Evolutionary conservation across 2,888 invertebrate genomes (phyloP).

Genomic region (Rhodophaea formosa): DNA sequence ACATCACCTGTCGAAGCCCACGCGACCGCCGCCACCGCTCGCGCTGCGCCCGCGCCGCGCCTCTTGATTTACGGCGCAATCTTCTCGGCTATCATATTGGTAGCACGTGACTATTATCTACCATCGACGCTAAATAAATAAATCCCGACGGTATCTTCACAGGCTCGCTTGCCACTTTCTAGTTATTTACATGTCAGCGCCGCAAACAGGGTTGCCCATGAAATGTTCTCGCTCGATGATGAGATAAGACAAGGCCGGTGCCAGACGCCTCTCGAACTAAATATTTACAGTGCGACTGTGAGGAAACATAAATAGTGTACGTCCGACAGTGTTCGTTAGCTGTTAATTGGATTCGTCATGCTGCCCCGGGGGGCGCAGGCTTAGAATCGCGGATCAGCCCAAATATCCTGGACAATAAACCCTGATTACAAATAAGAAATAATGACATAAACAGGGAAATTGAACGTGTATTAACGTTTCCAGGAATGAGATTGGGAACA

Average conservation of each 20-base stretch:
- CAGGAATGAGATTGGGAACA: slow-evolving; percentile 6
- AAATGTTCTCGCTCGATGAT: slow-evolving; percentile 58
- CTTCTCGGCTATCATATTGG: slow-evolving; percentile 41
- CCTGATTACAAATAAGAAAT: slow-evolving; percentile 27
- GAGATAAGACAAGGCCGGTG: slow-evolving; percentile 67
- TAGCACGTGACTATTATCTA: slow-evolving; percentile 50
- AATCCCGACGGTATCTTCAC: slow-evolving; percentile 57
- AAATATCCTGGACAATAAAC: slow-evolving; percentile 31
- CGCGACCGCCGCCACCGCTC: slow-evolving; percentile 40
- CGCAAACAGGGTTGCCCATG: slow-evolving; percentile 48
- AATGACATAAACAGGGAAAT: slow-evolving; percentile 22
- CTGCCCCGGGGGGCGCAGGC: slow-evolving; percentile 43
- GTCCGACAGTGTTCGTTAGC: slow-evolving; percentile 68
- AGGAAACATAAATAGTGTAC: slow-evolving; percentile 75
- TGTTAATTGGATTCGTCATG: slow-evolving; percentile 75
- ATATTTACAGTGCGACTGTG: slow-evolving; percentile 74
- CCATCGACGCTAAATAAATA: slow-evolving; percentile 50
- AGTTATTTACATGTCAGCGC: slow-evolving; percentile 61
- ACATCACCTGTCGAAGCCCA: slow-evolving; percentile 66
- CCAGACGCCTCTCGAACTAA: slow-evolving; percentile 72
- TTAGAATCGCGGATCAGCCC: slow-evolving; percentile 32
- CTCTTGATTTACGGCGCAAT: slow-evolving; percentile 50
- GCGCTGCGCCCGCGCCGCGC: slow-evolving; percentile 23
- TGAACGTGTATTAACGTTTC: slow-evolving; percentile 16
- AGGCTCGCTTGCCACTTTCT: slow-evolving; percentile 56